Percentiles rank a stretch among this genome's conserved stretches.
phyloP scores from a whole-genome alignment of 2,888 invertebrate species.

The Stenurella melanura region DNA sequence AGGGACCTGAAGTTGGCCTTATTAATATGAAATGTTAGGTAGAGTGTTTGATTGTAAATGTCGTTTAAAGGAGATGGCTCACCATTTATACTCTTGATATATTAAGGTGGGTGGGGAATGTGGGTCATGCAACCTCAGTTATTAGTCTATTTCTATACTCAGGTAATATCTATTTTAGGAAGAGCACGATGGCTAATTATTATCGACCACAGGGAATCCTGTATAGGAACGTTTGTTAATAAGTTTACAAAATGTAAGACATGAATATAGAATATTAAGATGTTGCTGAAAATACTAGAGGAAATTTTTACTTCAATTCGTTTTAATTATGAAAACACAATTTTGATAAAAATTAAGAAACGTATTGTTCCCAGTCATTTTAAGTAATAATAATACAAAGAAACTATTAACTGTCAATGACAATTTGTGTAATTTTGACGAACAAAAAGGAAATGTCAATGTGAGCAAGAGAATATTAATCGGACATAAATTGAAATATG shows the following conservation, averaged over 20 bases:
- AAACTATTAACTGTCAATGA: too few relatives aligned
- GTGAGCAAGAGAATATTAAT: too few relatives aligned
- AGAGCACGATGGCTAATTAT: background rate
- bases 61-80: slow-evolving; percentile 12
- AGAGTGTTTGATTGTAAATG: slow-evolving; percentile 19
- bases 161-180: background rate
- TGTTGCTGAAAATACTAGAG: background rate
- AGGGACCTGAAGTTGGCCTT: slow-evolving; percentile 1
- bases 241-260: background rate
- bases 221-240: background rate
- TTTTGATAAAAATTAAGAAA: too few relatives aligned
- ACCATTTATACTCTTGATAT: slow-evolving; percentile 11
- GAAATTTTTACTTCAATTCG: too few relatives aligned
- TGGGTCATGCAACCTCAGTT: slow-evolving; percentile 5
- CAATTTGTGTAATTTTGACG: too few relatives aligned
- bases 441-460: too few relatives aligned
- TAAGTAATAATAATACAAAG: too few relatives aligned
- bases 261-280: background rate
- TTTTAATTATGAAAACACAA: too few relatives aligned
- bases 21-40: slow-evolving; percentile 27
- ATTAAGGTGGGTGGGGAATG: background rate
- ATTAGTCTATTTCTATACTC: background rate
- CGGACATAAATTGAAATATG: too few relatives aligned
- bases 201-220: background rate
- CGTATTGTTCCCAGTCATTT: too few relatives aligned